Percentiles rank a stretch among this genome's conserved stretches.
These are phyloP conservation scores for Athene cunicularia DNA, from an alignment of 2,113 vertebrate species.

Conservation along the genomic window DNA sequence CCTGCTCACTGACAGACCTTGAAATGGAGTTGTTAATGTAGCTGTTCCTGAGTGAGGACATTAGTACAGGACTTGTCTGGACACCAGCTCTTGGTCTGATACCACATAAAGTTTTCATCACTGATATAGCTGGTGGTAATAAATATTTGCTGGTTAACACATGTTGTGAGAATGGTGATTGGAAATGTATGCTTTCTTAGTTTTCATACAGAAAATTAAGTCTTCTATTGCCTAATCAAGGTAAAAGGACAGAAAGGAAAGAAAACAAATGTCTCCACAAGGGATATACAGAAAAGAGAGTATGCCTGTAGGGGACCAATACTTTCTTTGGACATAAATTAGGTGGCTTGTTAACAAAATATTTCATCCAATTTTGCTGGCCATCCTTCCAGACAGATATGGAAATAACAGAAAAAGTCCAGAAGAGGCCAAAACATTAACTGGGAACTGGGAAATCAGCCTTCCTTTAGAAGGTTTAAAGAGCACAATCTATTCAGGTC, in stretches of 20 bases:
- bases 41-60: not conserved
- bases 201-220: not conserved
- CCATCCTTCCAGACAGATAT: not conserved
- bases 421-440: not conserved
- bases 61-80: not conserved
- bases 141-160: not conserved
- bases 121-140: not conserved
- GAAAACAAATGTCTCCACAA: not conserved
- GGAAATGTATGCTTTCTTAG: not conserved
- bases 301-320: not conserved
- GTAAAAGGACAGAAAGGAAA: not conserved
- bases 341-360: not conserved
- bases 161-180: not conserved
- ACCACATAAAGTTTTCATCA: not conserved
- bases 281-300: accelerated
- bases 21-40: not conserved
- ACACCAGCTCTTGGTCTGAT: not conserved
- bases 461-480: not conserved
- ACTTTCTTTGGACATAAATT: not conserved
- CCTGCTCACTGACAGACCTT: not conserved
- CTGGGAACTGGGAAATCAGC: not conserved
- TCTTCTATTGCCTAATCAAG: not conserved
- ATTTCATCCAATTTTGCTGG: not conserved
- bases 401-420: not conserved
- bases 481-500: not conserved